Evolutionary conservation across 2,888 invertebrate species (phyloP), one percentile per base, ranked within the genome.

Genomic region (Melipona bicolor): DNA sequence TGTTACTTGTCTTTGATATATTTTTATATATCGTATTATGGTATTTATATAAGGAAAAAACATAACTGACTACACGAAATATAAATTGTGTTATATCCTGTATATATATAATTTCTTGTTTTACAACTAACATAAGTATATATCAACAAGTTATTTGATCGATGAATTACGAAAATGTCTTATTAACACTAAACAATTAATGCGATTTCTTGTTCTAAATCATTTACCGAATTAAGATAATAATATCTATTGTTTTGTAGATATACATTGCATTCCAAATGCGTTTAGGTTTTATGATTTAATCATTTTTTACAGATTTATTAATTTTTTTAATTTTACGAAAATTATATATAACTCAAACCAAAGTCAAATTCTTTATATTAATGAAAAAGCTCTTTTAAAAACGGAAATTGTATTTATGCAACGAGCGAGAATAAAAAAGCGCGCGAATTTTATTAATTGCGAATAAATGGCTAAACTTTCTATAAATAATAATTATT

Each of bases 391-490:
- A n/a, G 52, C 69, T 69, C 27, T 4, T 61, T 21, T n/a, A 52
- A 77, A 80, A 73, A 77, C 62, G 62, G 32, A 15, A 32, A 64
- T n/a, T 32, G 43, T 36, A 54, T 68, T 85, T 68, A 85, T 86
- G 85, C 9, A 86, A 83, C 83, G 86, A 86, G 52, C 54, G 68
- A 70, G 32, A 76, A 49, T 61, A 59, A 83, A 79, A 86, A 83
- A 83, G 78, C 81, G 83, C 81, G 77, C 77, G 78, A 80, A 79
- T 84, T 71, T 61, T 36, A 62, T 49, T 75, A 56, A 70, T 81
- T 76, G 69, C 78, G 43, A 76, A 77, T 68, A 68, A 68, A 56
- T 68, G 54, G 17, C 5, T 52, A n/a, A 4, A 27, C 21, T 36
- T 1, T 21, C 2, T 3, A 52, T 56, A 52, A 64, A n/a, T 24